phyloP scores from a whole-genome alignment of 2,888 invertebrate species.

The Meandrusa payeni region DNA sequence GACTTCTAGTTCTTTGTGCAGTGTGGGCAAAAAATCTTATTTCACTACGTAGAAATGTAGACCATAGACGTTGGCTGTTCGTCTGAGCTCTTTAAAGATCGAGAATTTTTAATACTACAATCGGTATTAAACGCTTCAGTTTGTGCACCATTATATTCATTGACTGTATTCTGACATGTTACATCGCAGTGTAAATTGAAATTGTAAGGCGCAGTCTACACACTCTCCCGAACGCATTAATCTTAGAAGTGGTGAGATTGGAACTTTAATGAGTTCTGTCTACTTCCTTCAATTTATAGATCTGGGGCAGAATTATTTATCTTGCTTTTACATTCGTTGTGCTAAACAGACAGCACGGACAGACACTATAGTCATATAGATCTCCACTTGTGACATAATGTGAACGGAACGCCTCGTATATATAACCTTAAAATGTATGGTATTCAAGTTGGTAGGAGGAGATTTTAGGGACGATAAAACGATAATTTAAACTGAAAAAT shows the following conservation, averaged over 20 bases:
- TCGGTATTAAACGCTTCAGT: background rate
- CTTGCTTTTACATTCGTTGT: slow-evolving; percentile 4
- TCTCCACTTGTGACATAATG: no score
- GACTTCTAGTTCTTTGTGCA: no score
- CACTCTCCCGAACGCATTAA: slow-evolving; percentile 5
- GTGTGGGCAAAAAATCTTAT: no score
- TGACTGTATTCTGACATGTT: slow-evolving; percentile 2
- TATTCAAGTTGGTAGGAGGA: no score
- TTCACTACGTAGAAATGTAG: no score
- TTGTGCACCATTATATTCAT: background rate
- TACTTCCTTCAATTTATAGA: slow-evolving; percentile 2
- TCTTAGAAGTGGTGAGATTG: slow-evolving; percentile 6
- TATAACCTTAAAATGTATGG: no score
- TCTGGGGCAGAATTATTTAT: slow-evolving; percentile 7
- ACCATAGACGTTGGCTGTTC: no score
- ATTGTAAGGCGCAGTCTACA: slow-evolving; percentile 8
- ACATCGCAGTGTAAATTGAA: background rate
- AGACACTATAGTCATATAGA: background rate
- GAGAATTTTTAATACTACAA: no score
- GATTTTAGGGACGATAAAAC: no score
- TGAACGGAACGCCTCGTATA: no score
- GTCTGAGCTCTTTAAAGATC: no score
- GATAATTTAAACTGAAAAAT: no score
- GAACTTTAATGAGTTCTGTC: slow-evolving; percentile 11
- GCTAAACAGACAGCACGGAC: background rate